A percentile compares a stretch with the other conserved stretches of the same genome.
Conservation (phyloP, 2,113 vertebrate species). For the Prochilodus magdalenae region DNA sequence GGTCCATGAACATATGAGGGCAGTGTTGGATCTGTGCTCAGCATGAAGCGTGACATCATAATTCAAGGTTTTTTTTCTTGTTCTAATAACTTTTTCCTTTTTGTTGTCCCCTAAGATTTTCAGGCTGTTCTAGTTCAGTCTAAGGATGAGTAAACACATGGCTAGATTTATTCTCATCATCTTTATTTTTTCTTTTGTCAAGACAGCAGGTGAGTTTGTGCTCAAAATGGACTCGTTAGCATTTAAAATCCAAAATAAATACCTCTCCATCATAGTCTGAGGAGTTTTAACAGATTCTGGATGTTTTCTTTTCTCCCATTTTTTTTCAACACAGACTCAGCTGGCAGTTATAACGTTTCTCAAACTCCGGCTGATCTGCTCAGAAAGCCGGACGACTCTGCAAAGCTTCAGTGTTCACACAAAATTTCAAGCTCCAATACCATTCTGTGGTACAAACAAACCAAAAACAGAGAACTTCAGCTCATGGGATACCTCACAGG, state of each 20-base stretch:
- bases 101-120: not conserved
- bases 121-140: not conserved
- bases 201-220: not conserved
- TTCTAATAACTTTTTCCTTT: not conserved
- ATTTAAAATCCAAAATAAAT: too few species aligned
- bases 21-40: not conserved
- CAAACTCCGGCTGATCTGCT: slow-evolving; percentile 37
- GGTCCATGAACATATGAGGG: not conserved
- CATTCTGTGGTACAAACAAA: too few species aligned
- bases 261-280: too few species aligned
- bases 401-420: too few species aligned
- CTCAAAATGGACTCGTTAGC: not conserved
- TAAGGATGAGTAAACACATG: not conserved
- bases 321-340: too few species aligned
- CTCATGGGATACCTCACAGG: too few species aligned
- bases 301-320: not conserved
- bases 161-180: not conserved
- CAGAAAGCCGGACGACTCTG: not conserved
- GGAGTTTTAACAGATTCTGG: too few species aligned
- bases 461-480: too few species aligned
- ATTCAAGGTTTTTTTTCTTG: not conserved
- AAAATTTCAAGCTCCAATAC: too few species aligned
- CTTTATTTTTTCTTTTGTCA: not conserved
- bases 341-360: not conserved
- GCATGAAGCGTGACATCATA: not conserved